phyloP scores from a whole-genome alignment of 2,113 vertebrate species.

The Leptobrachium leishanense region DNA sequence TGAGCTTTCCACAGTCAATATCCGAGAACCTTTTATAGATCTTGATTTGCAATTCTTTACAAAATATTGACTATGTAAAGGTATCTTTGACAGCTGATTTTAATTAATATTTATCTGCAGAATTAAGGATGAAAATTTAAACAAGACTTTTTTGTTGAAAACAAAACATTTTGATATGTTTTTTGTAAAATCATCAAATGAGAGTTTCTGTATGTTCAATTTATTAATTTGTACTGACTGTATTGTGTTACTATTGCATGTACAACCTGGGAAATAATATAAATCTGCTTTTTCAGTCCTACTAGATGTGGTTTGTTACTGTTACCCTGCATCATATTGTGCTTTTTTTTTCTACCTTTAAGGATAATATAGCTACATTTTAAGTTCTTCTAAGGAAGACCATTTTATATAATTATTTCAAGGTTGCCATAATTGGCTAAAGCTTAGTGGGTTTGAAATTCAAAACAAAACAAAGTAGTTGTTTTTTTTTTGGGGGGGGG shows the following conservation, averaged over 20 bases:
- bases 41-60: conserved; percentile 70
- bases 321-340: not conserved
- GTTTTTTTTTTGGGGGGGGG: not conserved
- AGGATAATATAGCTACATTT: not conserved
- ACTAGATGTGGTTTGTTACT: not conserved
- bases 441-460: not conserved
- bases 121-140: conserved; percentile 53
- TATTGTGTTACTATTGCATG: not conserved
- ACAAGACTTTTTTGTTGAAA: not conserved
- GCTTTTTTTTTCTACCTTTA: not conserved
- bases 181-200: no score
- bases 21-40: conserved; percentile 68
- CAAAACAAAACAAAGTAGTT: not conserved
- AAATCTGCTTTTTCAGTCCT: not conserved
- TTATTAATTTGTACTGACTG: conserved; percentile 2
- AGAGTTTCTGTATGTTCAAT: not conserved
- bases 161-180: no score
- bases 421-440: not conserved
- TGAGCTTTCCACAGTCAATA: conserved; percentile 67
- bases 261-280: not conserved
- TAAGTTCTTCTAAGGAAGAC: not conserved
- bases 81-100: not conserved
- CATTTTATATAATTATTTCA: not conserved
- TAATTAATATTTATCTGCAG: conserved; percentile 46
- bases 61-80: conserved; percentile 48